phyloP scores from a whole-genome alignment of 2,797 vertebrate genomes.

The Cryptoprocta ferox region DNA sequence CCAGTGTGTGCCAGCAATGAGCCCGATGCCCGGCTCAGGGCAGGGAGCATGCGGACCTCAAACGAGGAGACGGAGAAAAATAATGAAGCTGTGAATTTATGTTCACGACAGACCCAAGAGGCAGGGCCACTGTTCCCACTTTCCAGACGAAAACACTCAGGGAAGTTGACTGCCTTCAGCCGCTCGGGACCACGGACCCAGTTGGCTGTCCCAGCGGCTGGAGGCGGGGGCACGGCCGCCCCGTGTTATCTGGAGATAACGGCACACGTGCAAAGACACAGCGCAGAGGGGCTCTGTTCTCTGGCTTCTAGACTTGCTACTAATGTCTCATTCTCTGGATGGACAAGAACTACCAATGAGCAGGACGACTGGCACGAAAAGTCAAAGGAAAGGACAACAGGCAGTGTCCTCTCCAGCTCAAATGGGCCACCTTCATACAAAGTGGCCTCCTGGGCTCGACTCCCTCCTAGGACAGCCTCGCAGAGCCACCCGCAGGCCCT shows the following conservation, averaged over 20 bases:
- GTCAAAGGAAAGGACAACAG: neutral
- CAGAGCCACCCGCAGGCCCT: neutral
- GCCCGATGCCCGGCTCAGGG: neutral
- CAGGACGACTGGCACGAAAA: neutral
- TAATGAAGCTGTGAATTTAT: neutral
- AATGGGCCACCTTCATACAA: neutral
- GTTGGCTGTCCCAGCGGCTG: neutral
- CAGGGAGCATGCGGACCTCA: neutral
- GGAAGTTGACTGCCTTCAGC: neutral
- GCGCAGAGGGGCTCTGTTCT: neutral
- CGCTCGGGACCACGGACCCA: neutral
- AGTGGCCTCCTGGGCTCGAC: neutral
- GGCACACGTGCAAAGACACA: fast-evolving
- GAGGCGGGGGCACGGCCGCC: neutral
- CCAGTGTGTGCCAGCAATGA: neutral
- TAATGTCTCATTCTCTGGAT: neutral
- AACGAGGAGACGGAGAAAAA: neutral
- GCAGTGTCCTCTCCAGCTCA: neutral
- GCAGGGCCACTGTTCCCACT: neutral
- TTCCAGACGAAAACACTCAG: neutral
- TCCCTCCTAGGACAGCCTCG: neutral
- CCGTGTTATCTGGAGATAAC: neutral
- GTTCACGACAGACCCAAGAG: neutral
- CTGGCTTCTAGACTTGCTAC: neutral
- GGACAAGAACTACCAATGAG: no score